A percentile compares a stretch with the other conserved stretches of the same genome.
Evolutionary conservation across 2,797 vertebrate genomes (phyloP).

Genomic region (Limnodromus scolopaceus): DNA sequence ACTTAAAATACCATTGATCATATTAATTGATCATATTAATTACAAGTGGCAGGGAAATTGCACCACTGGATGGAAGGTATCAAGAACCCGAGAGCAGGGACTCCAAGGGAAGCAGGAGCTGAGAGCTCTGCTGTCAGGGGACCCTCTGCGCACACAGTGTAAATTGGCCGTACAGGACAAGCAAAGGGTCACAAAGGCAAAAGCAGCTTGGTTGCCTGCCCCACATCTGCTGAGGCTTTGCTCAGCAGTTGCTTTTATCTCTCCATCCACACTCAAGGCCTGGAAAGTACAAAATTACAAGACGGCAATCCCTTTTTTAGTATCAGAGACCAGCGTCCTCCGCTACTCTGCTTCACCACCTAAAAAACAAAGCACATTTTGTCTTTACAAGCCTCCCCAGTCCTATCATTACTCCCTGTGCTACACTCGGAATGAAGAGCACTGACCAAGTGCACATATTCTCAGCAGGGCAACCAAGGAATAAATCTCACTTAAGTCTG

Average conservation of each 20-base stretch:
- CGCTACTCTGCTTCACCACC: neutral
- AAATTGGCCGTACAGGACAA: neutral
- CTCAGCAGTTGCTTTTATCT: neutral
- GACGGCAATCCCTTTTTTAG: neutral
- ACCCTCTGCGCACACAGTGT: neutral
- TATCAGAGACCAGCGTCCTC: neutral
- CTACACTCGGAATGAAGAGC: neutral
- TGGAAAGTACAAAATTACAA: conserved; percentile 24
- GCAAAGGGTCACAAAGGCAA: neutral
- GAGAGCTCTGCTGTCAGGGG: neutral
- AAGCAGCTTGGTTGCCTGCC: neutral
- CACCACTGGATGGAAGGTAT: neutral
- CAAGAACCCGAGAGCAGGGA: neutral
- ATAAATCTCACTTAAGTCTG: neutral
- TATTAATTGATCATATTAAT: too few species aligned
- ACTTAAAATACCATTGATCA: neutral
- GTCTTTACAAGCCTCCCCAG: neutral
- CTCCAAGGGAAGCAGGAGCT: neutral
- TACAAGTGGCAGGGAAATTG: neutral
- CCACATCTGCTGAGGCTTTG: neutral
- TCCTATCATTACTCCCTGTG: neutral
- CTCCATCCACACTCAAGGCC: neutral
- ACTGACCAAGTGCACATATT: neutral
- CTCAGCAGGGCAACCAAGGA: neutral
- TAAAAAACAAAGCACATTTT: neutral